These are phyloP conservation scores for Cosmia trapezina DNA, from an alignment of 2,888 invertebrate species.

Conservation along the genomic window DNA sequence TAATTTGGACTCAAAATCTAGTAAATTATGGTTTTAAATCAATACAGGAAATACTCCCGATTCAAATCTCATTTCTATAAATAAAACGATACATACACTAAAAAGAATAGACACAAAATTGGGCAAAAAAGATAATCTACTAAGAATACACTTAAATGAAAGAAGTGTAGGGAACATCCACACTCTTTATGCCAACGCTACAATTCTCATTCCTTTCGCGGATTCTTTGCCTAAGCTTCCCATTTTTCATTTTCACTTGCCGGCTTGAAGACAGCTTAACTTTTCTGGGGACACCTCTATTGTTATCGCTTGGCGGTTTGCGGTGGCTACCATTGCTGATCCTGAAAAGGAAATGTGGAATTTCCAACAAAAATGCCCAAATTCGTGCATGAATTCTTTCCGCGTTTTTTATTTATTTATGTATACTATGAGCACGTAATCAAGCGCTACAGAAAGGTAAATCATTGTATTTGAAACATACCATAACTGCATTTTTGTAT, in stretches of 20 bases:
- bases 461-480: not conserved
- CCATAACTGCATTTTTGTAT: not conserved
- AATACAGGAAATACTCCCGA: not conserved
- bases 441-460: too few species aligned
- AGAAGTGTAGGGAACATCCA: conserved; percentile 32
- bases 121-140: conserved; percentile 25
- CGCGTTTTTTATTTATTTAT: not conserved
- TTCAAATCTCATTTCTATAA: conserved; percentile 1
- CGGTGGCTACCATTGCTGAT: conserved; percentile 40
- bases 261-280: conserved; percentile 59
- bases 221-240: conserved; percentile 60
- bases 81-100: conserved; percentile 13
- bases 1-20: not conserved
- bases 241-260: conserved; percentile 61
- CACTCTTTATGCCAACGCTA: conserved; percentile 39
- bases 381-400: not conserved
- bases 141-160: conserved; percentile 22
- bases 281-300: conserved; percentile 55
- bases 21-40: not conserved
- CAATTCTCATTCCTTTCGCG: conserved; percentile 51
- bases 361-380: conserved; percentile 19
- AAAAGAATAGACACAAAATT: conserved; percentile 17
- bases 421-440: not conserved
- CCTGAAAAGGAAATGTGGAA: conserved; percentile 25
- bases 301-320: conserved; percentile 51